These are phyloP conservation scores for Cyclophora albipunctata DNA, from an alignment of 2,888 invertebrate species.

Conservation along the genomic window DNA sequence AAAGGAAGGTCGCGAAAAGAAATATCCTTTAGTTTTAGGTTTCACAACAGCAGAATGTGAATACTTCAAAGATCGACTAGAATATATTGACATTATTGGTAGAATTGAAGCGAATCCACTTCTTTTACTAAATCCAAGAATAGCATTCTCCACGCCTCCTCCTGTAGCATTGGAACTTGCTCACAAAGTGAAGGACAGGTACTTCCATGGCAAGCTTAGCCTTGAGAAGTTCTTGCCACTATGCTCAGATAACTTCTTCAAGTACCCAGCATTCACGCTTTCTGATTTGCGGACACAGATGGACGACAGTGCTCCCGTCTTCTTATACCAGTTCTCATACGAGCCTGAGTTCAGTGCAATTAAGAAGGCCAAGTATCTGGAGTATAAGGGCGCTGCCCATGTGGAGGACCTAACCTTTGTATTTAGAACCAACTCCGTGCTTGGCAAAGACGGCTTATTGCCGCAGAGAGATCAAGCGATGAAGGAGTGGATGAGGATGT, in stretches of 20 bases:
- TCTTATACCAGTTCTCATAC: slow-evolving; percentile 59
- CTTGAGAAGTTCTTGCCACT: slow-evolving; percentile 10
- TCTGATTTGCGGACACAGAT: slow-evolving; percentile 11
- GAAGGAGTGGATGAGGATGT: slow-evolving; percentile 19
- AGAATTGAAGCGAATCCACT: slow-evolving; percentile 10
- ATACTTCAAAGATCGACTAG: slow-evolving; percentile 7
- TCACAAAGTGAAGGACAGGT: slow-evolving; percentile 6
- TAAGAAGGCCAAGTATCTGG: slow-evolving; percentile 23
- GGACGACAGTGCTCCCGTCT: slow-evolving; percentile 35
- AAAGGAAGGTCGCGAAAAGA: slow-evolving; percentile 18
- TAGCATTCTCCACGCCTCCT: slow-evolving; percentile 6
- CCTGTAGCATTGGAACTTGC: slow-evolving; percentile 6
- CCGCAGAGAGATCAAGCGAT: slow-evolving; percentile 16
- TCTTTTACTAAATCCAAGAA: slow-evolving; percentile 7
- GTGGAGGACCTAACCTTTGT: slow-evolving; percentile 62
- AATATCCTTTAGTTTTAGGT: slow-evolving; percentile 24
- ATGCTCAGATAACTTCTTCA: slow-evolving; percentile 16
- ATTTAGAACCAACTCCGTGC: slow-evolving; percentile 27
- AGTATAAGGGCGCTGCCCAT: slow-evolving; percentile 43
- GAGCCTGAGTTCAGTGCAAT: slow-evolving; percentile 49
- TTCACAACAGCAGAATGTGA: slow-evolving; percentile 21
- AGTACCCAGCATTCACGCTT: slow-evolving; percentile 19
- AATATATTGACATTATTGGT: slow-evolving; percentile 7
- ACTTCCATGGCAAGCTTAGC: slow-evolving; percentile 12
- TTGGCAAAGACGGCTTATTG: slow-evolving; percentile 3